Evolutionary conservation across 92 coral and sea anemone genomes (phyloP).

Genomic region (Epizoanthus rinbou): DNA sequence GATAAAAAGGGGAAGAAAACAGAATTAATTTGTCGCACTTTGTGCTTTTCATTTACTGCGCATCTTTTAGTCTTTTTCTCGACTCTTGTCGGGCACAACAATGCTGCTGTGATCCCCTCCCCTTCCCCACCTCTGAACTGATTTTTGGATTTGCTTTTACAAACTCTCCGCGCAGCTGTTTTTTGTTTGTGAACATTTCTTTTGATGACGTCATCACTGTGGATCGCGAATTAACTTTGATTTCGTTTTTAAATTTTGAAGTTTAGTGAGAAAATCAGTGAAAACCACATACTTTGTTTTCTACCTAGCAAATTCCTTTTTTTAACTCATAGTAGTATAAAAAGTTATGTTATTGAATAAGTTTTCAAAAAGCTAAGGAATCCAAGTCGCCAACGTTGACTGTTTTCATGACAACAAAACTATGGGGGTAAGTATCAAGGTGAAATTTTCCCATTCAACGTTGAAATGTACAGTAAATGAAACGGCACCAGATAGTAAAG

Average conservation of each 20-base stretch:
- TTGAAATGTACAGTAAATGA: conserved; percentile 28
- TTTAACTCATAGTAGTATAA: too few relatives aligned
- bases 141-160: conserved; percentile 4
- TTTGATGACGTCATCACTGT: conserved; percentile 8
- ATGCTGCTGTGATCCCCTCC: conserved; percentile 8
- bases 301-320: too few relatives aligned
- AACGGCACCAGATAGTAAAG: conserved; percentile 16
- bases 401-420: background rate
- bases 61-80: background rate
- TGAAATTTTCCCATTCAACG: conserved; percentile 22
- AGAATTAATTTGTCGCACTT: background rate
- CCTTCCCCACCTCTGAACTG: conserved; percentile 6
- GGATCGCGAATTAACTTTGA: conserved; percentile 3
- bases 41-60: background rate
- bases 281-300: too few relatives aligned
- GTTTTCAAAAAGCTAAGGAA: too few relatives aligned
- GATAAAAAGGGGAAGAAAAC: background rate
- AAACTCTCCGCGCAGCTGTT: conserved; percentile 8
- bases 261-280: background rate
- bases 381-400: too few relatives aligned
- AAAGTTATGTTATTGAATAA: too few relatives aligned
- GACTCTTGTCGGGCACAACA: conserved; percentile 2
- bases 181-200: conserved; percentile 10
- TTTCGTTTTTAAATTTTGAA: background rate
- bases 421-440: too few relatives aligned